phyloP scores from a whole-genome alignment of 2,797 vertebrate genomes.

The Knipowitschia caucasica region DNA sequence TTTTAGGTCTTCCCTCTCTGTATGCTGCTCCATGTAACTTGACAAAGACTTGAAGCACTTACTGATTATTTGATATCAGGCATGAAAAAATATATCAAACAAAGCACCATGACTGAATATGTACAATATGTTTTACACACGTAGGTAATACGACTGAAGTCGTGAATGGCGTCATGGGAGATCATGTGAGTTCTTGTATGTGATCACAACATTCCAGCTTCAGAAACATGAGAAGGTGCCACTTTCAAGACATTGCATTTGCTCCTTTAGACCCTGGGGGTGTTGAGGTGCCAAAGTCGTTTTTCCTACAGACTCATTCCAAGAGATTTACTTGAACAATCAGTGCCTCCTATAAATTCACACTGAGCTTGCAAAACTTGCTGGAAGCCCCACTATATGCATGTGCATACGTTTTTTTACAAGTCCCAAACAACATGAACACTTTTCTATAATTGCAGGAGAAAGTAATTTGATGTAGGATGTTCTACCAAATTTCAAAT shows the following conservation, averaged over 20 bases:
- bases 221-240: slow-evolving; percentile 70
- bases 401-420: not conserved
- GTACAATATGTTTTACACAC: not conserved
- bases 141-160: not conserved
- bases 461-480: not conserved
- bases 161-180: slow-evolving; percentile 8
- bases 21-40: not conserved
- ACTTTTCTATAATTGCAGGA: not conserved
- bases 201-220: slow-evolving; percentile 54
- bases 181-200: slow-evolving; percentile 17
- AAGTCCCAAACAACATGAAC: not conserved
- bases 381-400: not conserved
- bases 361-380: not conserved
- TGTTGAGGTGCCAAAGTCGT: slow-evolving; percentile 69
- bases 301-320: slow-evolving; percentile 58
- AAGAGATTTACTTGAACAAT: slow-evolving; percentile 45
- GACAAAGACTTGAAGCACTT: not conserved
- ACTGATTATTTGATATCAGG: not conserved
- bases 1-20: not conserved
- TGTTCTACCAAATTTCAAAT: not conserved
- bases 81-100: not conserved
- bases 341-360: slow-evolving; percentile 28
- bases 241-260: slow-evolving; percentile 64
- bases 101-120: not conserved
- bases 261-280: slow-evolving; percentile 58